Base-by-base conservation (phyloP, 1,140 invertebrate species). In the Diabrotica virgifera region DNA sequence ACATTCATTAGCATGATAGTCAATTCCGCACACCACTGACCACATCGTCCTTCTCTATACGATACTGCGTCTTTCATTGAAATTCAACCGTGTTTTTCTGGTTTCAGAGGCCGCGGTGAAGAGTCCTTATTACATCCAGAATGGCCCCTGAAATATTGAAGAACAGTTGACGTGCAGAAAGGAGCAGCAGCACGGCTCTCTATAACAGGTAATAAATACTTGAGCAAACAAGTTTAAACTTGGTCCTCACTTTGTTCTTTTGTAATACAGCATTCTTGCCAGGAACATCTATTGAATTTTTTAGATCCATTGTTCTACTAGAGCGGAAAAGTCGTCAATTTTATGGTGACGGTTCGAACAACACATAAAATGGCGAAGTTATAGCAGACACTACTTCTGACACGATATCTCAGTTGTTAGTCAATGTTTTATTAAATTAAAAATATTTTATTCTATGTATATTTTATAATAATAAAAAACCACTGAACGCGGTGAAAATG, bases 101-200 rank as follows among this genome's bases (percentile, higher is more conserved):
- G 7, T 59, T 59, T 38, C 57, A 59, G 57, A 59, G 57, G 37
- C 24, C 12, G 11, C 6, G 11, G 12, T 62, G 10, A 14, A 62
- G 60, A 36, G 46, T 13, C 46, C 60, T 52, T 52, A 12, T 62
- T 13, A 46, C 13, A 9, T 66, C 36, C 58, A 54, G 54, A 14
- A 46, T 53, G 38, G 40, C 58, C 59, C 52, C 57, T 68, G 57
- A 64, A 68, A 64, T 64, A 59, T 59, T 62, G 57, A 68, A 56
- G 66, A 64, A 66, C 35, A 67, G 66, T 64, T 68, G 63, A 51
- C 59, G 62, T 62, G 60, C 51, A 52, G 52, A 52, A 36, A 62
- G 50, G 52, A 50, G 68, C 68, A 72, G 58, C 71, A 71, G 67
- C 12, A 74, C 72, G 72, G 72, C 72, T 62, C 71, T 74, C 62